Base-by-base conservation (phyloP, 2,888 invertebrate species). In the Ctenicera cuprea region DNA sequence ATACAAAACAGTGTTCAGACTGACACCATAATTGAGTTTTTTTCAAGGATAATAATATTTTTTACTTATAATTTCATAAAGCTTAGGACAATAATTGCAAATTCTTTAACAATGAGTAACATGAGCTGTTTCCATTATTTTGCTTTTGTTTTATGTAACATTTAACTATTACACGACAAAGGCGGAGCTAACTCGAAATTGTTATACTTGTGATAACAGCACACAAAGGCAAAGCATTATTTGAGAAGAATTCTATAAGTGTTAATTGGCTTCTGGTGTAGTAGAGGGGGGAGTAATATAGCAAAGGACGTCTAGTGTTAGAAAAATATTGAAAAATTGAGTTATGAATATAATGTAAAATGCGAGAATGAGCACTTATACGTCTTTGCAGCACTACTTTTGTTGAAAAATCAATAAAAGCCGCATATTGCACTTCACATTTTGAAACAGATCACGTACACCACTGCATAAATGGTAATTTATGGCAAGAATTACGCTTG, bases 391-490 rank as follows among this genome's bases (percentile, higher is more conserved):
- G 14, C 3, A n/a, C 3, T 9, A 38, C 59, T 37, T 54, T 20
- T 20, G 14, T 37, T 38, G 59, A 59, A 38, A 45, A 59, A 59
- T 59, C 59, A 14, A 59, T 38, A 20, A 14, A n/a, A 18, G 20
- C 33, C 33, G 33, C 33, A 38, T 59, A 59, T 38, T 59, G 59
- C 41, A 59, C 18, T 30, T 38, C 18, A 16, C 8, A 38, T 59
- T 59, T 59, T 38, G 5, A 59, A 38, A 12, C 59, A 11, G 16
- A 38, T 59, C 59, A 59, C 59, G 59, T 59, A 38, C 38, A 11
- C 11, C 18, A 41, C 33, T 59, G 59, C 38, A 38, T 38, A 38
- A 57, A 33, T 16, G 9, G 52, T 20, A 52, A 52, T 52, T 52
- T 52, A 52, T 30, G 4, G 26, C 22, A 14, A 5, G 26, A 22